Base-by-base conservation (phyloP, 2,888 invertebrate genomes). In the Chloromyia formosa region DNA sequence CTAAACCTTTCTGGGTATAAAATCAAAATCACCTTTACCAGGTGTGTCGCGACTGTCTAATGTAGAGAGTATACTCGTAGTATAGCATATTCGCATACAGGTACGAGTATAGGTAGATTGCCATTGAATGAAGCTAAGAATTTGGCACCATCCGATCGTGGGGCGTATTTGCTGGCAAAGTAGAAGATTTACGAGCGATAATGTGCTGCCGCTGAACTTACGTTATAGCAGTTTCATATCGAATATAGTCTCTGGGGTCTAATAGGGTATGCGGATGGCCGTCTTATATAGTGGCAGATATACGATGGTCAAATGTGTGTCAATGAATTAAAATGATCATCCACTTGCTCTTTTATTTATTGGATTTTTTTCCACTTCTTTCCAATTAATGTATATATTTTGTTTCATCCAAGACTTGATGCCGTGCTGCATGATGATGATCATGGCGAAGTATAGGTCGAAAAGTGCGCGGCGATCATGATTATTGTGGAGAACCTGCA, bases 271-370 rank as follows among this genome's bases (percentile, higher is more conserved):
- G 27, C 27, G 27, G 27, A 35, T 35, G 27, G 7, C 27, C 27
- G 7, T 35, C 27, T 35, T 35, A 4, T 35, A 35, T 35, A 2
- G 27, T 35, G 27, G 27, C 27, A 35, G 27, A 35, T 35, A 35
- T 35, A 16, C 16, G 56, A 56, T 20, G 56, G 60, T 1, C 14
- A 16, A 62, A 62, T 62, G 62, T 62, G 42, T 35, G 62, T 62
- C 62, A 62, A 40, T 40, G 62, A 62, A 62, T 40, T 62, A 35
- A 62, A 42, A 40, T 62, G 35, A 62, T 35, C 62, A 42, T 3
- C 18, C 27, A 62, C 14, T 62, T 10, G 9, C 16, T 40, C 62
- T 35, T 35, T 62, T 62, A 62, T 35, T 62, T 16, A 62, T 62
- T 62, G 14, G 22, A 56, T 20, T 62, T 62, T n/a, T 40, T 40